Conservation (phyloP, 2,113 vertebrate genomes). For the Limnothrissa miodon region DNA sequence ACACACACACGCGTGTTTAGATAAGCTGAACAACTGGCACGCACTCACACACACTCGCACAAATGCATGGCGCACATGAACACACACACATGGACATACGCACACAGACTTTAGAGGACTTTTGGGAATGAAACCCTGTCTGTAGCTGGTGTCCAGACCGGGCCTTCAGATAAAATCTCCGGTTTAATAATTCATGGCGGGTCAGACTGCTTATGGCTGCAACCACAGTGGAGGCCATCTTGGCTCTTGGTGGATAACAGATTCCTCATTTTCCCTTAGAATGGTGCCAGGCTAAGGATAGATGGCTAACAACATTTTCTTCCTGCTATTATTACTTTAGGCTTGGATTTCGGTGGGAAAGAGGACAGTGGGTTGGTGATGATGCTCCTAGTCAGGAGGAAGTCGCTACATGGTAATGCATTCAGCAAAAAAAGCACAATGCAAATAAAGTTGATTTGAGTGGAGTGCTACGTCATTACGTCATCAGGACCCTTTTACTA, state of each 20-base stretch:
- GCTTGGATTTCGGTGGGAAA: background rate
- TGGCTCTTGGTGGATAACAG: background rate
- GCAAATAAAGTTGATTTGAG: background rate
- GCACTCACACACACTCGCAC: background rate
- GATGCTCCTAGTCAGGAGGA: background rate
- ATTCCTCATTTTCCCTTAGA: background rate
- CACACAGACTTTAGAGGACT: background rate
- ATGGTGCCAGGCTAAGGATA: background rate
- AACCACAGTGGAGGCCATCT: background rate
- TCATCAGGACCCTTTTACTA: background rate
- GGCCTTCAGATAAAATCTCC: conserved; percentile 6
- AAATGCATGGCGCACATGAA: background rate
- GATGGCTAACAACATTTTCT: background rate
- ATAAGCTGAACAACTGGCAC: background rate
- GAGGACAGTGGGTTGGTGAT: too few species aligned
- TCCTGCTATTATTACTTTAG: background rate
- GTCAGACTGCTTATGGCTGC: conserved; percentile 3
- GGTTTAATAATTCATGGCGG: conserved; percentile 4
- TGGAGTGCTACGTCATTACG: background rate
- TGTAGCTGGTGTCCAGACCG: background rate
- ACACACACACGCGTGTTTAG: background rate
- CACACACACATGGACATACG: background rate
- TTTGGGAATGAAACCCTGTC: background rate
- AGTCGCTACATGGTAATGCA: background rate
- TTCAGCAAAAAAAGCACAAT: background rate